Evolutionary conservation across 1,140 invertebrate species (phyloP), one percentile per base, ranked within the genome.

Genomic region (Lethrus apterus): DNA sequence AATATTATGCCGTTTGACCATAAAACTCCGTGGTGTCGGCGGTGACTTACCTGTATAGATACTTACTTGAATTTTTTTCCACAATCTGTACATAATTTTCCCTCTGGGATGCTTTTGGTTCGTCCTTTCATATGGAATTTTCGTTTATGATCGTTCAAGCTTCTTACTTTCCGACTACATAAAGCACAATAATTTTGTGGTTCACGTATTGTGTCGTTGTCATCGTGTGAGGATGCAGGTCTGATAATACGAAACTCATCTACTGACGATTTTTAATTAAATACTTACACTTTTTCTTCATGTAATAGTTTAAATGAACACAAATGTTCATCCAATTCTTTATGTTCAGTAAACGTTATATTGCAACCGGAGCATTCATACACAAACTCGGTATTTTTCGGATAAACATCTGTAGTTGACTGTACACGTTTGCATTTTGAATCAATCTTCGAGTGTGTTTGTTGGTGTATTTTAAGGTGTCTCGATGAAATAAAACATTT

Each of bases 1-100:
- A n/a, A 29, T 29, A 29, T 29, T 8, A 7, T 29, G 24, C 7
- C n/a, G n/a, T n/a, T n/a, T n/a, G n/a, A n/a, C n/a, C n/a, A n/a
- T n/a, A n/a, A n/a, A n/a, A n/a, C n/a, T n/a, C n/a, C n/a, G n/a
- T n/a, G n/a, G n/a, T n/a, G n/a, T n/a, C n/a, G n/a, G n/a, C n/a
- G n/a, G n/a, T 29, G 24, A 8, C 24, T 7, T 8, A n/a, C n/a
- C 24, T 29, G 24, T n/a, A n/a, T n/a, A 8, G 20, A 36, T 20
- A 35, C 33, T 36, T 38, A 52, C 50, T 40, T 52, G 21, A 51
- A 54, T 33, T 50, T 26, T 47, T 54, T 54, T n/a, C 52, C 48
- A 15, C 52, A 54, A 14, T 34, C 41, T 1, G 48, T 54, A 34
- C 52, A 54, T 21, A 54, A 11, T 38, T 44, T 30, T 15, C 34